Base-by-base conservation (phyloP, 2,113 vertebrate species). In the Sylvietta virens region DNA sequence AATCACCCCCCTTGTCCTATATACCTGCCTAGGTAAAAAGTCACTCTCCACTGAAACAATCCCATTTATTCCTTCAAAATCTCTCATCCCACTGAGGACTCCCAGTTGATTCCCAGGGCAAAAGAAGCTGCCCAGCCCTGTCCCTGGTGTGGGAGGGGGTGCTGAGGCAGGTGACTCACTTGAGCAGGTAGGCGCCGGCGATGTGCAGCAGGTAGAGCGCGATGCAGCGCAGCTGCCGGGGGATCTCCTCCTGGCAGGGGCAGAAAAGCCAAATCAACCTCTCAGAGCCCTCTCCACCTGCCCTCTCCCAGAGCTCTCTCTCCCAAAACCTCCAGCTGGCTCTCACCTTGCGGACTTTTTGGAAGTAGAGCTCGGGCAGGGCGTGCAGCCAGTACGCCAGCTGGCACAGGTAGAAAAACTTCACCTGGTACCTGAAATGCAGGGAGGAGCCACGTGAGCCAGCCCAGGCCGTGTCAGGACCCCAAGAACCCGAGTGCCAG, bases 361-460 rank as follows among this genome's bases (percentile, higher is more conserved):
- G 99, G 98, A 99, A 99, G 98, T 99, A 99, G 69, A 99, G 98
- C 91, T 99, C 99, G 0, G 99, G 99, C 70, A 99, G 97, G n/a
- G 99, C 98, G 1, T 99, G 99, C 67, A 99, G 97, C 99, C 99
- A 99, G 96, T 99, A 99, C 0, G 99, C 99, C 96, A 99, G 93
- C 98, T 99, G 99, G 90, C 98, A 99, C 94, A 99, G 97, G 98
- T 99, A 99, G 98, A 99, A 99, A 79, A 99, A 99, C 98, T 99
- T 99, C 97, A 99, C 99, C 98, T 99, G 99, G 97, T 99, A 99
- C 95, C 99, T 99, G 93, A 72, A 96, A 95, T 8, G 47, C 28
- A 94, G 66, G 66, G 77, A 94, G 0, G 11, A 83, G 65, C 50
- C 17, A 3, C 0, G 0, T 72, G 77, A 89, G 80, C 50, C 31